Conservation (phyloP, 2,888 invertebrate genomes). For the Coremacera marginata region DNA sequence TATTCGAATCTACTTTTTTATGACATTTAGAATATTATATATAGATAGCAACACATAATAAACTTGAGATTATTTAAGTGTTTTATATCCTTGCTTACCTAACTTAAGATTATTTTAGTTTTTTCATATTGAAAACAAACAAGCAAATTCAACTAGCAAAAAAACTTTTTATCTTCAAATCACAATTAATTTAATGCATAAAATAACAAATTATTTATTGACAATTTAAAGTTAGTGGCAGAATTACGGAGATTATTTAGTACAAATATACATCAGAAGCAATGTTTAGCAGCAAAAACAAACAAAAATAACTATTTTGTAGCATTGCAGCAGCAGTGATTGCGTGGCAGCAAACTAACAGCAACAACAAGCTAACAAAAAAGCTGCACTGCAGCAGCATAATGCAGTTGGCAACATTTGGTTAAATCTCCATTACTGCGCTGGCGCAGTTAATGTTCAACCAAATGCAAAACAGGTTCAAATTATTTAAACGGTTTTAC, state of each 20-base stretch:
- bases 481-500: slow-evolving; percentile 29
- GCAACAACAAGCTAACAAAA: not conserved
- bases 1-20: no score
- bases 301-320: not conserved
- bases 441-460: not conserved
- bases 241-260: not conserved
- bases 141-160: not conserved
- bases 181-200: no score
- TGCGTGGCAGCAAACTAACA: slow-evolving; percentile 7
- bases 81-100: no score
- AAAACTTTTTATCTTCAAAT: not conserved
- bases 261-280: not conserved
- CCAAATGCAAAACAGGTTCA: slow-evolving; percentile 42
- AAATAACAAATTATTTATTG: no score
- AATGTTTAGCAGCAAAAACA: not conserved
- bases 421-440: not conserved
- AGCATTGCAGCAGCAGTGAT: not conserved
- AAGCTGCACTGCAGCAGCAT: not conserved
- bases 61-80: no score
- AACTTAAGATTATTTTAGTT: no score
- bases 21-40: no score
- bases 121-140: not conserved
- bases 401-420: not conserved
- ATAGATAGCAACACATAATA: no score
- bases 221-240: not conserved